Evolutionary conservation across 1,140 invertebrate species (phyloP), one percentile per base, ranked within the genome.

Genomic region (Leptinotarsa lineolata): DNA sequence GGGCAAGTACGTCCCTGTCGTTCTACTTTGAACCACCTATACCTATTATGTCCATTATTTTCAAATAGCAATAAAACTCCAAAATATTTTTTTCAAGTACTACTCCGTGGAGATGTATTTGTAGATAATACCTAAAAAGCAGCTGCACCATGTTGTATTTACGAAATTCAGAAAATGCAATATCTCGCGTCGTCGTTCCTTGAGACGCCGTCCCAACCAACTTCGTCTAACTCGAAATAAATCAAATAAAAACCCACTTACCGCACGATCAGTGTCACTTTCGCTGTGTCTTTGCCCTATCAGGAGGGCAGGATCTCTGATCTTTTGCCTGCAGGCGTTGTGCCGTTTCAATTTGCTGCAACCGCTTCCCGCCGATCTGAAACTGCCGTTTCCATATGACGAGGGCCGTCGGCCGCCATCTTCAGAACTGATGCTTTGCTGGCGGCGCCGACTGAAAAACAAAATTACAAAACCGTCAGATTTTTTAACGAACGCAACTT

Each of bases 261-360:
- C 77, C 68, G 76, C 61, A 44, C 30, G 20, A 15, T 63, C 45
- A 12, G n/a, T 69, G n/a, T 21, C 21, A 21, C 68, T 58, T 24
- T 72, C 70, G 48, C 72, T 72, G 8, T 68, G 70, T 30, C 60
- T 73, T 22, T 60, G 60, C 18, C 24, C 48, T 54, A 75, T 71
- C 24, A 73, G 44, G 61, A 70, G 24, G 44, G 72, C 60, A 8
- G 71, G 54, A 65, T 78, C 77, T 4, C 79, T 65, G 59, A 48
- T 77, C 65, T 79, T 79, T 65, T 80, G 79, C 64, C 79, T 73
- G 70, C 75, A 78, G 18, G 79, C 79, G 72, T 80, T 79, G 46
- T 79, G 76, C 13, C 79, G 60, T 67, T 77, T 80, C 74, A 80
- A 63, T 72, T 80, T 80, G 72, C 76, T 70, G 70, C 76, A 80